Base-by-base conservation (phyloP, 2,888 invertebrate genomes). In the Timema podura region DNA sequence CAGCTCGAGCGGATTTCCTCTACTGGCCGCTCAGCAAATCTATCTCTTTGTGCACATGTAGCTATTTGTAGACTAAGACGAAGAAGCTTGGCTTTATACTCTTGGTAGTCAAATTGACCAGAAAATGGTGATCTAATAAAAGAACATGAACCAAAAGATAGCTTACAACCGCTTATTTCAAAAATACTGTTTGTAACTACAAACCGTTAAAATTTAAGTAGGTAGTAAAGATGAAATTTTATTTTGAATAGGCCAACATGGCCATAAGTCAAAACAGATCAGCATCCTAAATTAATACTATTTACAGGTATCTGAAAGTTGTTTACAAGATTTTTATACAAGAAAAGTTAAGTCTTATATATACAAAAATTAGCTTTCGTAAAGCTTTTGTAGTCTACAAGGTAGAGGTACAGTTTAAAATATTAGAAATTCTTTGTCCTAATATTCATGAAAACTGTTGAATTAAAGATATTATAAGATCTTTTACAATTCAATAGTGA, bases 11-110 rank as follows among this genome's bases (percentile, higher is more conserved):
- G 85, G 71, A 91, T 90, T 70, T 90, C 90, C 71, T 90, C 87
- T 68, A 94, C 91, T 2, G 95, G 95, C 77, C 89, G 89, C 78
- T 94, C 93, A 0, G 92, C 92, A 82, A 96, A 95, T 74, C 92
- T 88, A 80, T 95, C 96, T 57, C 95, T 85, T 81, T 95, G 95
- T n/a, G 94, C 94, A 77, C 91, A 90, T 8, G 93, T 92, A 44
- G 96, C 94, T 83, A 96, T 90, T 81, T 95, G 92, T 75, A 96
- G 84, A 59, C 94, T 90, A 74, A 92, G 83, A 78, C 89, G 87
- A 75, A 96, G 84, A 76, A 96, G 84, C 77, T 89, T 87, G 67
- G 86, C 86, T 76, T 92, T 88, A 68, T 88, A 86, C 71, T 89
- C 87, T 65, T 87, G 86, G 77, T 92, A 92, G 76, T 89, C 89